Evolutionary conservation across 2,113 vertebrate species (phyloP), one percentile per base, ranked within the genome.

Genomic region (Tichodroma muraria): DNA sequence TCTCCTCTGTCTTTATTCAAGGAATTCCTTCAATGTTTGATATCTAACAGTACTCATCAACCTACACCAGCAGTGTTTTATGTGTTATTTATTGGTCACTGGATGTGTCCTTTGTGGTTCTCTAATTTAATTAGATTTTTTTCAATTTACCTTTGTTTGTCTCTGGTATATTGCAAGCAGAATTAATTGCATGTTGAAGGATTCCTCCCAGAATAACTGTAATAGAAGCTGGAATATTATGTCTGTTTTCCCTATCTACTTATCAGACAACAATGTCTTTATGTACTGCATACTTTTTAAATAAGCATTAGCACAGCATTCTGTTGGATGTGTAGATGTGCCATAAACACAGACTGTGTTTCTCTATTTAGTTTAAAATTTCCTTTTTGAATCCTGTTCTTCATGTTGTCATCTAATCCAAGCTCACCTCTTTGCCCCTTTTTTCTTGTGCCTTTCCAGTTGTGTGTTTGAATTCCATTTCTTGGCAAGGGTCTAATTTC

Each of bases 101-200:
- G 47, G 75, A 88, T 79, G 33, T 80, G 90, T 86, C 90, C 92
- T 90, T 88, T 94, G 88, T 63, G 82, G 72, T 38, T 88, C 45
- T 77, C 31, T 88, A 78, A 89, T 96, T 95, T 91, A 87, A 94
- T 90, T 92, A 77, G 88, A 59, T 90, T 93, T 80, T 95, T 96
- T 93, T 93, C 76, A 60, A 64, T 92, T 92, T 95, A 80, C 77
- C 68, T 91, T 93, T 91, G 69, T 92, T 94, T 90, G 49, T 91
- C 44, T 89, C 53, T 89, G 47, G 57, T 76, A 82, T 64, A 89
- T 85, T 94, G 45, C 68, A 79, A 84, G 27, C 57, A 76, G 60
- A 84, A 63, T 85, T 96, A 93, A 94, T 85, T 89, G 70, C 78
- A 76, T n/a, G 42, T 85, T 83, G n/a, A 91, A 92, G 38, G 71